These are phyloP conservation scores for Zaprionus obscuricornis DNA, from an alignment of 2,888 invertebrate genomes.

Conservation along the genomic window DNA sequence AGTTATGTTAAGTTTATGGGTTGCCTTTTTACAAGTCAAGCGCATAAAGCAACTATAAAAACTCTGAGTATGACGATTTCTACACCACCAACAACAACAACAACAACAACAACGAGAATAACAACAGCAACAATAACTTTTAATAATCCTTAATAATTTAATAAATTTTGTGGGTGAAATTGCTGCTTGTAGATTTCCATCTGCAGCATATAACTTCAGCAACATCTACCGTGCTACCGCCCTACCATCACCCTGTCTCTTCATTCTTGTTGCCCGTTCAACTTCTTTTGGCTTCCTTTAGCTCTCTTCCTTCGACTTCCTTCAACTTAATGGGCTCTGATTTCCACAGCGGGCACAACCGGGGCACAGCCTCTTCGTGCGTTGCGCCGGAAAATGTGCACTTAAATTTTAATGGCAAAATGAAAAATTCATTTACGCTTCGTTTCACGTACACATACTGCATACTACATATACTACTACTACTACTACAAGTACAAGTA, in stretches of 20 bases:
- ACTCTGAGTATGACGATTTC: too few relatives aligned
- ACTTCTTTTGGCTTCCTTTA: too few relatives aligned
- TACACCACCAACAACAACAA: too few relatives aligned
- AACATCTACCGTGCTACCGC: too few relatives aligned
- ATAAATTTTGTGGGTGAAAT: constrained; percentile 28
- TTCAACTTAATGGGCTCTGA: constrained; percentile 66
- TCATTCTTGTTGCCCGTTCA: constrained; percentile 2
- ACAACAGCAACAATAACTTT: too few relatives aligned
- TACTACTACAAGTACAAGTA: constrained; percentile 36
- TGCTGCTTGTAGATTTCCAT: constrained; percentile 21
- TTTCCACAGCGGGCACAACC: constrained; percentile 34
- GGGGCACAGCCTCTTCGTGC: constrained; percentile 60
- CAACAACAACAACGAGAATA: too few relatives aligned
- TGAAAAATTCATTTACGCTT: constrained; percentile 79
- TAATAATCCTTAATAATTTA: constrained; percentile 31
- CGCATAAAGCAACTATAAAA: too few relatives aligned
- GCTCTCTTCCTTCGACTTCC: too few relatives aligned
- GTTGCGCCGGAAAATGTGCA: constrained; percentile 78
- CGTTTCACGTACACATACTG: constrained; percentile 73
- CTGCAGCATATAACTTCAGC: too few relatives aligned
- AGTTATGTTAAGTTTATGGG: too few relatives aligned
- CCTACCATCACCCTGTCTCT: too few relatives aligned
- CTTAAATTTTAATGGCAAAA: constrained; percentile 78
- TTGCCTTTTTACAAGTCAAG: too few relatives aligned
- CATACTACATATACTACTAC: constrained; percentile 33